These are phyloP conservation scores for Meloidogyne hapla DNA, from an alignment of 1,140 invertebrate genomes.

Conservation along the genomic window DNA sequence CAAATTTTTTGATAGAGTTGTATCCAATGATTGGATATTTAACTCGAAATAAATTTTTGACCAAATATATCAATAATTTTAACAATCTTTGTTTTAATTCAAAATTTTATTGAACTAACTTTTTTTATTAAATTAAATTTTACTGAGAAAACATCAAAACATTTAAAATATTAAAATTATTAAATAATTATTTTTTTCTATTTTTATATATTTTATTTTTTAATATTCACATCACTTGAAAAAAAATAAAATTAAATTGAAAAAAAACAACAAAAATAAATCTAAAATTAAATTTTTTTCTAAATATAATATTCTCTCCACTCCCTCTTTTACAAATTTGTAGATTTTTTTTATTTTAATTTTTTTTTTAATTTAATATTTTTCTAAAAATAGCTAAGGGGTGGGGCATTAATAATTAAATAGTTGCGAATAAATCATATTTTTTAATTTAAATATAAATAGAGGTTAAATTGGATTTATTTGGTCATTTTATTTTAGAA, in stretches of 20 bases:
- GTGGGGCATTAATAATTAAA: neutral
- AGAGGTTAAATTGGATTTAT: neutral
- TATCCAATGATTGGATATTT: no score
- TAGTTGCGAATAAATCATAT: neutral
- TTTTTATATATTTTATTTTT: neutral
- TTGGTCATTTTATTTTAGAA: neutral
- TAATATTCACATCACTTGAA: neutral
- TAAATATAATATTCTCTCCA: neutral
- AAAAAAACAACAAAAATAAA: neutral
- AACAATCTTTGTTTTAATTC: no score
- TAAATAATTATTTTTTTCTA: neutral
- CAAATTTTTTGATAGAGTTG: no score
- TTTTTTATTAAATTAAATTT: no score
- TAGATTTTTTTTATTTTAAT: neutral
- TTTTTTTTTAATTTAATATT: slow-evolving; percentile 4
- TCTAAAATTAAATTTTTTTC: neutral
- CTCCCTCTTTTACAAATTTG: neutral
- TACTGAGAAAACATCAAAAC: no score
- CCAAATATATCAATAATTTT: no score
- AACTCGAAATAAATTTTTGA: no score
- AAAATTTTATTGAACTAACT: no score
- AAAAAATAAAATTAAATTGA: neutral
- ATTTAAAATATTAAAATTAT: no score
- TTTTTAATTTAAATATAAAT: neutral
- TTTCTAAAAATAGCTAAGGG: no score